phyloP scores from a whole-genome alignment of 53 echinoderm and acorn worm species.

The Henricia sp. region DNA sequence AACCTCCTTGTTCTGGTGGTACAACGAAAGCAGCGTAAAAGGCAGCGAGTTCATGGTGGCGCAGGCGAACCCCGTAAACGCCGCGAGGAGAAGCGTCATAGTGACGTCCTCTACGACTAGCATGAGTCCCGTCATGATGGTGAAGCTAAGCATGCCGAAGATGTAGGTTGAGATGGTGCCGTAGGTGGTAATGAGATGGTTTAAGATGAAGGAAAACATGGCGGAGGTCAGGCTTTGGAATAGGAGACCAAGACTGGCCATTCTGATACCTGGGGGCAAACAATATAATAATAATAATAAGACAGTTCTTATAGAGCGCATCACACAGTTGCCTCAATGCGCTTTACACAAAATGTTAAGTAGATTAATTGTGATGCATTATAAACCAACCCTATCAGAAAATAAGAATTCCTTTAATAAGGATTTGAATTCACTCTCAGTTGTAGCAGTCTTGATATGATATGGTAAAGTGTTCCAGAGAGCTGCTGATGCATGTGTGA shows the following conservation, averaged over 20 bases:
- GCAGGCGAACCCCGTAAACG: constrained; percentile 84
- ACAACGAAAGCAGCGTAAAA: constrained; percentile 81
- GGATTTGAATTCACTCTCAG: too few species aligned
- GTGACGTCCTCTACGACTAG: constrained; percentile 66
- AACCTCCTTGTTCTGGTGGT: constrained; percentile 85
- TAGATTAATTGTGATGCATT: too few species aligned
- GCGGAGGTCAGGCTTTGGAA: constrained; percentile 90
- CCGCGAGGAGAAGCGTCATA: constrained; percentile 77
- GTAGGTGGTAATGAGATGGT: constrained; percentile 56
- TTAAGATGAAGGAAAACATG: constrained; percentile 76
- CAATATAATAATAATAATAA: too few species aligned
- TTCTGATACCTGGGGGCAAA: constrained; percentile 95
- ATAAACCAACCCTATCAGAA: too few species aligned
- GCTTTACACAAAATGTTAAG: too few species aligned
- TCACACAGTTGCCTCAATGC: too few species aligned
- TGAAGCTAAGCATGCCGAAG: constrained; percentile 87
- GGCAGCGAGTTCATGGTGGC: constrained; percentile 88
- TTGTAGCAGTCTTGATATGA: too few species aligned
- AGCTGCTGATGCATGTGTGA: too few species aligned
- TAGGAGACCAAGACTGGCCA: constrained; percentile 91
- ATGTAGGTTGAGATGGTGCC: constrained; percentile 74
- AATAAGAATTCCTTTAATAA: too few species aligned
- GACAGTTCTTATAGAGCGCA: too few species aligned
- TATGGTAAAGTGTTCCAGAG: too few species aligned
- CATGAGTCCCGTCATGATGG: constrained; percentile 76